These are phyloP conservation scores for Hepsetus odoe DNA, from an alignment of 2,113 vertebrate species.

Conservation along the genomic window DNA sequence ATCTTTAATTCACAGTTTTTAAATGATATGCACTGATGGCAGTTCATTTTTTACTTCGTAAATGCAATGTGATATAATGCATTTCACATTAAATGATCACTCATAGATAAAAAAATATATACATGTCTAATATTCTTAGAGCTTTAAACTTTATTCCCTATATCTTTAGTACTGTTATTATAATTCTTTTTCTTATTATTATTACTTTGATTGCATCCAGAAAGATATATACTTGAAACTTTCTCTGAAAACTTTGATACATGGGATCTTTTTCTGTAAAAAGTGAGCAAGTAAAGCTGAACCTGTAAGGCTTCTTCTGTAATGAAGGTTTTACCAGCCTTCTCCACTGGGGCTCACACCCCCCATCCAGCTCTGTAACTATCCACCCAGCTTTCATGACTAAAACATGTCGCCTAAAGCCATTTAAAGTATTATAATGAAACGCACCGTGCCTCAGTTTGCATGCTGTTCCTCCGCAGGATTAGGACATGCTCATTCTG, in stretches of 20 bases:
- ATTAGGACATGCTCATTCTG: neutral
- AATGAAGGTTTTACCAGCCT: conserved; percentile 27
- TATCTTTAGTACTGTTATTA: too few species aligned
- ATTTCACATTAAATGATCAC: too few species aligned
- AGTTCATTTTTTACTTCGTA: too few species aligned
- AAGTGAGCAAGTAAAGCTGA: neutral
- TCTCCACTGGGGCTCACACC: neutral
- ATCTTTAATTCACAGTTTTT: too few species aligned
- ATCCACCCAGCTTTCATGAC: conserved; percentile 27
- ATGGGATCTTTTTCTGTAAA: neutral
- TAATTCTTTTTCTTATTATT: too few species aligned
- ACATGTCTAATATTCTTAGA: too few species aligned
- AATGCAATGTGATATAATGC: too few species aligned
- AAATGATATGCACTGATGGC: too few species aligned
- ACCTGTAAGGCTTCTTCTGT: neutral
- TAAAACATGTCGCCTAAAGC: conserved; percentile 49
- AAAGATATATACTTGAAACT: neutral
- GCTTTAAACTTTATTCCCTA: too few species aligned
- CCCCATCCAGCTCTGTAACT: neutral
- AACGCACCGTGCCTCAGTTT: conserved; percentile 3
- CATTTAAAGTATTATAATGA: conserved; percentile 41
- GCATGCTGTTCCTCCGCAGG: neutral
- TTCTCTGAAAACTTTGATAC: neutral
- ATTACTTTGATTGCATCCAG: neutral
- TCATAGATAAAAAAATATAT: too few species aligned